Conservation (phyloP, 2,113 vertebrate species). For the Chrysochloris asiatica region DNA sequence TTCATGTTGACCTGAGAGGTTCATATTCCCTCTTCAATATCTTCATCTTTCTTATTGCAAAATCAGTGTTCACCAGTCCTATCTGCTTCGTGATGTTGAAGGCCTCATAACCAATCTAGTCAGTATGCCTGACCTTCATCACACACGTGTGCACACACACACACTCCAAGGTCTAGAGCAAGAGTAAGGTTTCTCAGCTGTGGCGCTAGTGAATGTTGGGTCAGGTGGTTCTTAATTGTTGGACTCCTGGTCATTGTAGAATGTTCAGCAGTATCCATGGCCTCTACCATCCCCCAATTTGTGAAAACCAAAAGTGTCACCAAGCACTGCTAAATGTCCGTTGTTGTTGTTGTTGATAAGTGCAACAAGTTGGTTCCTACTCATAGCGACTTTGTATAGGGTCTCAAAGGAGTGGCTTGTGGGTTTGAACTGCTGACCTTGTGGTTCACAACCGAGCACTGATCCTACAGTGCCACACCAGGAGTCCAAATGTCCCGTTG, state of each 20-base stretch:
- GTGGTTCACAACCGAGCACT: too few species aligned
- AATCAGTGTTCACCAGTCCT: background rate
- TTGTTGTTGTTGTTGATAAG: too few species aligned
- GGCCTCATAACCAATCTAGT: background rate
- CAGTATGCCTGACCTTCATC: background rate
- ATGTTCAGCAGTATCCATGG: background rate
- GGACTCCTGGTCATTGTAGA: background rate
- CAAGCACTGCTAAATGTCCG: background rate
- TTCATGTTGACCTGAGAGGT: constrained; percentile 8
- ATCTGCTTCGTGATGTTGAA: background rate
- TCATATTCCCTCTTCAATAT: constrained; percentile 2
- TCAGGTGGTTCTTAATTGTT: background rate
- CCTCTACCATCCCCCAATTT: background rate
- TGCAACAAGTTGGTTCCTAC: too few species aligned
- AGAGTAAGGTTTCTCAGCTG: background rate
- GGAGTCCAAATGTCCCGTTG: too few species aligned
- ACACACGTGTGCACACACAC: too few species aligned
- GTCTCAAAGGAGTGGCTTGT: too few species aligned
- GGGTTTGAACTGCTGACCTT: too few species aligned
- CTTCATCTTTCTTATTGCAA: background rate
- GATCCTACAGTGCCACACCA: too few species aligned
- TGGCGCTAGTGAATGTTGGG: background rate
- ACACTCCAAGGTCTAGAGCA: background rate
- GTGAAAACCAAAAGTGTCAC: background rate
- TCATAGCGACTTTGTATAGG: too few species aligned